Evolutionary conservation across 2,113 vertebrate genomes (phyloP), one percentile per base, ranked within the genome.

Genomic region (Electrona antarctica): DNA sequence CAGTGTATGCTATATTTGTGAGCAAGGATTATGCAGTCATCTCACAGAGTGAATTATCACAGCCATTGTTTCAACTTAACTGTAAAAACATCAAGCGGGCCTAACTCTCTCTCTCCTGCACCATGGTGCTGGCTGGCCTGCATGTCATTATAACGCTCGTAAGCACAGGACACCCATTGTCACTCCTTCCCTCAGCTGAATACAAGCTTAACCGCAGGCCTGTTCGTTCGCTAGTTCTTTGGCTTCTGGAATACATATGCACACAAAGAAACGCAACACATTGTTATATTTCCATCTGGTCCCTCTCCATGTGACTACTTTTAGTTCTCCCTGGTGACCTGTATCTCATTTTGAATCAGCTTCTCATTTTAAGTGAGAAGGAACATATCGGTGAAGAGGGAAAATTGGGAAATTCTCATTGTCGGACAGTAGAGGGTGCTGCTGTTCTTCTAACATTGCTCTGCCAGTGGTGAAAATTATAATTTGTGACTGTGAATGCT

Each of bases 141-240:
- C 49, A 21, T 71, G 46, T 73, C 78, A 82, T 77, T 67, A 29
- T 57, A 66, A 49, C 6, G 7, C 60, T 55, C 41, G 55, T 6
- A 79, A 78, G 77, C 64, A 74, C 78, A 87, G 64, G 69, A 8
- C 0, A 4, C 29, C 78, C 63, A 64, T 86, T 87, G 83, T 85
- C 79, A 28, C 10, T 12, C 10, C 60, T 63, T 9, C 64, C 41
- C 48, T 59, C 55, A 69, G 64, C 41, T 61, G 63, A 28, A 60
- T 49, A 45, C 11, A 55, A 60, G 9, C 14, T 9, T 56, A 4
- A 66, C 66, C 77, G 15, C 49, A 57, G 54, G 29, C 9, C n/a
- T 55, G 33, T 41, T 6, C 5, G 33, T 41, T 41, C 3, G 33
- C 33, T 21, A 21, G 21, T 21, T 41, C 33, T 2, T 41, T 41